Evolutionary conservation across 2,888 invertebrate genomes (phyloP).

Genomic region (Rhagophthalmus giganteus): DNA sequence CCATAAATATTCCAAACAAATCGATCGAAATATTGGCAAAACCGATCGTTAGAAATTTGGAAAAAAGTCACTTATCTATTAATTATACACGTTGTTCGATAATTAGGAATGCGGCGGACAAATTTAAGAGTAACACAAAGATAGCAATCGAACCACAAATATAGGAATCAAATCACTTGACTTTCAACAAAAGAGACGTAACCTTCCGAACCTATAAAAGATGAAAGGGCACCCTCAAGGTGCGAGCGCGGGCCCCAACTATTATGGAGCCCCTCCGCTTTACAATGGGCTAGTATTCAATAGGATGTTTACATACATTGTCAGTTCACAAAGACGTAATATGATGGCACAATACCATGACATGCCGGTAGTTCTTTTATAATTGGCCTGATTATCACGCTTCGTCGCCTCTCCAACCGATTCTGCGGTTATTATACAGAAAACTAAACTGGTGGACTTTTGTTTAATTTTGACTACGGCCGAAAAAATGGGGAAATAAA

Average conservation of each 20-base stretch:
- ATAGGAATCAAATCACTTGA: constrained; percentile 47
- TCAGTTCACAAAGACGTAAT: constrained; percentile 48
- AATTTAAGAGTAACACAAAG: too few species aligned
- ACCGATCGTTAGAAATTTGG: too few species aligned
- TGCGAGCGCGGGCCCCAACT: constrained; percentile 34
- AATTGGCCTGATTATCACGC: constrained; percentile 53
- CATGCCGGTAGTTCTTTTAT: constrained; percentile 46
- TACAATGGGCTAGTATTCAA: constrained; percentile 42
- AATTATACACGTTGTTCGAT: too few species aligned
- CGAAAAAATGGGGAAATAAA: constrained; percentile 19
- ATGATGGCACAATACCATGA: constrained; percentile 46
- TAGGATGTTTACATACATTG: constrained; percentile 51
- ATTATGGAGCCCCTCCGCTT: constrained; percentile 30
- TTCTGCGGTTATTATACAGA: constrained; percentile 28
- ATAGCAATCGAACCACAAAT: constrained; percentile 21
- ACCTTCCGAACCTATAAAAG: constrained; percentile 23
- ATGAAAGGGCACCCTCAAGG: constrained; percentile 31
- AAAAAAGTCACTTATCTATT: too few species aligned
- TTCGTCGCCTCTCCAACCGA: constrained; percentile 44
- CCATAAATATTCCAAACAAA: too few species aligned
- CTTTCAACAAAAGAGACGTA: constrained; percentile 43
- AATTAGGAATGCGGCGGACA: too few species aligned
- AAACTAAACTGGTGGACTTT: constrained; percentile 22
- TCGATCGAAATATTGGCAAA: too few species aligned
- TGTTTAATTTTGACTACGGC: constrained; percentile 15